A percentile compares a stretch with the other conserved stretches of the same genome.
phyloP scores from a whole-genome alignment of 2,113 vertebrate species.

The Sylvia atricapilla region DNA sequence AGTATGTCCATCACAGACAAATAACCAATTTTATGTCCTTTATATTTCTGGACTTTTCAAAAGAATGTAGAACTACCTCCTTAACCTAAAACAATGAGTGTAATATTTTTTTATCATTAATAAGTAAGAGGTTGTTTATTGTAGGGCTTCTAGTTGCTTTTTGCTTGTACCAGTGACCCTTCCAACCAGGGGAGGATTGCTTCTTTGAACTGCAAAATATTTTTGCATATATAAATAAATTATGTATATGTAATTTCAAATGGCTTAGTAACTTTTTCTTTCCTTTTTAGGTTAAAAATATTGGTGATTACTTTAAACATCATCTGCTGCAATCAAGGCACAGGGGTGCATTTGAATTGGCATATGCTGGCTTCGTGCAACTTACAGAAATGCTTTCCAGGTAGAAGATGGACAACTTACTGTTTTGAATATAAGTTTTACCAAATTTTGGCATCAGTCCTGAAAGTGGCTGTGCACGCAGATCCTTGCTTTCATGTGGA shows the following conservation, averaged over 20 bases:
- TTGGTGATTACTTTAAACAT: conserved; percentile 92
- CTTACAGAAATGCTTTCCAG: conserved; percentile 91
- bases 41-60: background rate
- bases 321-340: conserved; percentile 95
- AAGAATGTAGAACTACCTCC: background rate
- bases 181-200: background rate
- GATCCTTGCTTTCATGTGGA: background rate
- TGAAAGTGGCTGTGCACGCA: background rate
- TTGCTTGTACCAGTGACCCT: background rate
- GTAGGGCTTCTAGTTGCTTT: background rate
- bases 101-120: background rate
- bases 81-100: background rate
- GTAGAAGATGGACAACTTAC: conserved; percentile 61
- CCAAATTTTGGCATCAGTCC: background rate
- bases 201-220: background rate
- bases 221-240: background rate
- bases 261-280: background rate
- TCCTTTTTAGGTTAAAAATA: conserved; percentile 82
- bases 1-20: background rate
- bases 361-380: conserved; percentile 93
- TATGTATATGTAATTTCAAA: background rate
- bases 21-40: background rate
- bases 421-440: background rate
- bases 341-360: conserved; percentile 95
- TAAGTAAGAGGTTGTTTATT: background rate